Conservation (phyloP, 1,140 invertebrate species). For the Megathymus violae region DNA sequence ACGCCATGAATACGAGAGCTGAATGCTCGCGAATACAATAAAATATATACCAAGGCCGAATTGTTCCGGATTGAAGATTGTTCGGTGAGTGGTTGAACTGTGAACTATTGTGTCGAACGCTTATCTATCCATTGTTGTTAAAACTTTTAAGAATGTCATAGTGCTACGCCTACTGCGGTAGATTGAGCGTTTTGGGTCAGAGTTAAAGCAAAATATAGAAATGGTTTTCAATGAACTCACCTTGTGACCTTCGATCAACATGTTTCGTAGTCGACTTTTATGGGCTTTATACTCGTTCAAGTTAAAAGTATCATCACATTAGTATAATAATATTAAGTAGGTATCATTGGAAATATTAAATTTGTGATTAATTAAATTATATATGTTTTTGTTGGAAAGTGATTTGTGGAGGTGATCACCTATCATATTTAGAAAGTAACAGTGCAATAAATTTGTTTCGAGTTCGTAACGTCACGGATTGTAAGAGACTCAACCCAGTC, state of each 20-base stretch:
- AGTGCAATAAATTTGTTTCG: no score
- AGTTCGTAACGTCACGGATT: no score
- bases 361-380: no score
- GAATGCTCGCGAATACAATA: constrained; percentile 49
- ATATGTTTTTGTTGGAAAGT: no score
- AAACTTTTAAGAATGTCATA: constrained; percentile 74
- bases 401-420: no score
- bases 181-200: constrained; percentile 47
- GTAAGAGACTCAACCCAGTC: no score
- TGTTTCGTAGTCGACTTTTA: constrained; percentile 6
- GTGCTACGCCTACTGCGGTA: constrained; percentile 57
- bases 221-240: constrained; percentile 33
- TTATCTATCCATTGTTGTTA: constrained; percentile 70
- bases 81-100: constrained; percentile 67
- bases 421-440: no score
- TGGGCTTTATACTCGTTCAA: not conserved
- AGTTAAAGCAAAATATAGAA: constrained; percentile 44
- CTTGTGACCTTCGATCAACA: constrained; percentile 37
- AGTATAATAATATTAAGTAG: no score
- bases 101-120: constrained; percentile 73
- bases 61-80: constrained; percentile 67
- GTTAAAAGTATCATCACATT: not conserved
- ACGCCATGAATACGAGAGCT: constrained; percentile 48
- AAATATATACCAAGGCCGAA: constrained; percentile 73
- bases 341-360: no score